Conservation (phyloP, 2,888 invertebrate species). For the Lysandra coridon region DNA sequence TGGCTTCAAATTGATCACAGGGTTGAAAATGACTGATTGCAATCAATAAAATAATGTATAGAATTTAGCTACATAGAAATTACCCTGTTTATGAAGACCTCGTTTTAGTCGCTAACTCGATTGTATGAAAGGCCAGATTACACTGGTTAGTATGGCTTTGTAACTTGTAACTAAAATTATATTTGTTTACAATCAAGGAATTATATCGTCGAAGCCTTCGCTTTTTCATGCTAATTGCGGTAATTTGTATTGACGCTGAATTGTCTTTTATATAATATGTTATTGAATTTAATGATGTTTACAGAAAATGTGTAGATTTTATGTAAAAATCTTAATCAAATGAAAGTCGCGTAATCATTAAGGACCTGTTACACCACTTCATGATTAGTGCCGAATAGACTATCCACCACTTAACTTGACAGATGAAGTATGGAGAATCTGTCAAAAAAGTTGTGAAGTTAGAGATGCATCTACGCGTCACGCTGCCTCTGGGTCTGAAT, state of each 20-base stretch:
- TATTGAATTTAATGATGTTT: too few relatives aligned
- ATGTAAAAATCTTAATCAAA: too few relatives aligned
- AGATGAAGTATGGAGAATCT: too few relatives aligned
- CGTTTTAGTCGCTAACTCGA: not conserved
- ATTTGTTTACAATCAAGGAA: not conserved
- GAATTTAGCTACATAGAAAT: not conserved
- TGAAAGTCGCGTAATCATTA: too few relatives aligned
- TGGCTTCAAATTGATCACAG: not conserved
- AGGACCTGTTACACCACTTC: too few relatives aligned
- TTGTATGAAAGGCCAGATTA: not conserved
- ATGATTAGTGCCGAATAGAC: too few relatives aligned
- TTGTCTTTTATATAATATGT: too few relatives aligned
- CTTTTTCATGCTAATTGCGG: conserved; percentile 6
- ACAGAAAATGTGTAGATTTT: too few relatives aligned
- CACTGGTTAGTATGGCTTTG: not conserved
- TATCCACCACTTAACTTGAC: too few relatives aligned
- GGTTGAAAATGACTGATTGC: not conserved
- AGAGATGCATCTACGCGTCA: too few relatives aligned
- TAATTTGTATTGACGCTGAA: not conserved
- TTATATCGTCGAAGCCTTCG: conserved; percentile 1
- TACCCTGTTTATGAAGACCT: not conserved
- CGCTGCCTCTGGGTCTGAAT: too few relatives aligned
- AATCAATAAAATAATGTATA: not conserved
- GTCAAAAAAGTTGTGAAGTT: too few relatives aligned
- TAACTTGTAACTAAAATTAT: not conserved